Evolutionary conservation across 2,888 invertebrate genomes (phyloP).

Genomic region (Eupithecia abbreviata): DNA sequence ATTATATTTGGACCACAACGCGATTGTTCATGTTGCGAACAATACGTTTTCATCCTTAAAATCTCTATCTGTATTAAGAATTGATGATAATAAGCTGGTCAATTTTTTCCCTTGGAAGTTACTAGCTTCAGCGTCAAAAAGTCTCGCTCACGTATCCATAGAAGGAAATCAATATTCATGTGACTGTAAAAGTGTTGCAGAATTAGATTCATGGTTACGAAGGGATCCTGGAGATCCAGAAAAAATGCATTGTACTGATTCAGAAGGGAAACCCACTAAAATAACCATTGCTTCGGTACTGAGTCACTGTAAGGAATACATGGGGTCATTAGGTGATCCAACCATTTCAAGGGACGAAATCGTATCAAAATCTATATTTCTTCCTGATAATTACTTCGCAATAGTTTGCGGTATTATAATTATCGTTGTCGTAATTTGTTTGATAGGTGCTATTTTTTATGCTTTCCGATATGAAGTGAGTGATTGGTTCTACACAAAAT

Average conservation of each 20-base stretch:
- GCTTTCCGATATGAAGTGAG: constrained; percentile 90
- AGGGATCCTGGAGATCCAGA: constrained; percentile 87
- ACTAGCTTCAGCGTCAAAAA: constrained; percentile 85
- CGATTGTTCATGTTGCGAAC: constrained; percentile 89
- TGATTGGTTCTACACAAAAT: constrained; percentile 91
- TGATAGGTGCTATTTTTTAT: constrained; percentile 88
- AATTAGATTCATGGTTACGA: constrained; percentile 87
- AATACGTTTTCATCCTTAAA: constrained; percentile 90
- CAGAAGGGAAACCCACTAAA: constrained; percentile 79
- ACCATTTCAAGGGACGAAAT: constrained; percentile 78
- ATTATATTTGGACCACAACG: constrained; percentile 91
- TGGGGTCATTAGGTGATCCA: constrained; percentile 79
- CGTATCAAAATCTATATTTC: constrained; percentile 84
- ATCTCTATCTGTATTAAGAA: constrained; percentile 87
- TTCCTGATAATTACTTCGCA: constrained; percentile 89
- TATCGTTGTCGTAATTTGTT: constrained; percentile 87
- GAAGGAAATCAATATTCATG: constrained; percentile 93
- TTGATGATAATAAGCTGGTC: constrained; percentile 90
- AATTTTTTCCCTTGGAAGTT: constrained; percentile 90
- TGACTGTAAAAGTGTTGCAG: constrained; percentile 89
- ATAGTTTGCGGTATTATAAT: constrained; percentile 88
- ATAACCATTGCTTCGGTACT: constrained; percentile 82
- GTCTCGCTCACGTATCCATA: constrained; percentile 87
- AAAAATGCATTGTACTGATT: constrained; percentile 87
- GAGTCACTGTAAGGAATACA: constrained; percentile 86